Evolutionary conservation across 2,888 invertebrate genomes (phyloP).

Genomic region (Cheilosia soror): DNA sequence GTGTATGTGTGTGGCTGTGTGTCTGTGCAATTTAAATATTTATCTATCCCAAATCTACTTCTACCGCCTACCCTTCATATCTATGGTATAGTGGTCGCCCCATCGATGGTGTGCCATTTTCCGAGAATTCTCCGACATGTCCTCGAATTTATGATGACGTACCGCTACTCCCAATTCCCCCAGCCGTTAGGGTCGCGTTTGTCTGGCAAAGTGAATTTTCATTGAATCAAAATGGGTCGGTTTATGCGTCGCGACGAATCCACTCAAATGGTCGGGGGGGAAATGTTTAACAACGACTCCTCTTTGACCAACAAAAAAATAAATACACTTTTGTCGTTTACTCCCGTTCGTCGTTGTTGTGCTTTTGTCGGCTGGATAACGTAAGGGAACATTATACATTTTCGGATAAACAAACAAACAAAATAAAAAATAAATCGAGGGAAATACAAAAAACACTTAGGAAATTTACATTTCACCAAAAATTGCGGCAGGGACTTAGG

Average conservation of each 20-base stretch:
- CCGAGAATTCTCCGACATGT: background rate
- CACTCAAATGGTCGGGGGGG: background rate
- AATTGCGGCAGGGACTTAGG: background rate
- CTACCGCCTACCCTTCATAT: background rate
- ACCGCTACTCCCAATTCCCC: background rate
- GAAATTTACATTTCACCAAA: background rate
- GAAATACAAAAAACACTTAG: background rate
- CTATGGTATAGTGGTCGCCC: background rate
- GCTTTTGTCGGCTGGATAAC: background rate
- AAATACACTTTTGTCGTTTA: background rate
- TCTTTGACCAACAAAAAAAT: background rate
- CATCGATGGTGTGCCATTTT: background rate
- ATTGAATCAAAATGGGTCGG: background rate
- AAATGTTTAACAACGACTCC: too few relatives aligned
- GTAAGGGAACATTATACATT: background rate
- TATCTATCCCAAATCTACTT: slow-evolving; percentile 1
- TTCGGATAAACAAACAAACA: background rate
- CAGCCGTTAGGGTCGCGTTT: background rate
- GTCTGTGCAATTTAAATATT: background rate
- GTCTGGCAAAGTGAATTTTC: background rate
- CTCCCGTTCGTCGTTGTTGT: too few relatives aligned
- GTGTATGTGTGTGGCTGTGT: background rate
- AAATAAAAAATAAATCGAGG: background rate
- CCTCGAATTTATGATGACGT: background rate
- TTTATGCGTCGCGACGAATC: background rate